These are phyloP conservation scores for Pseudotriccus pelzelni DNA, from an alignment of 2,797 vertebrate genomes.

Conservation along the genomic window DNA sequence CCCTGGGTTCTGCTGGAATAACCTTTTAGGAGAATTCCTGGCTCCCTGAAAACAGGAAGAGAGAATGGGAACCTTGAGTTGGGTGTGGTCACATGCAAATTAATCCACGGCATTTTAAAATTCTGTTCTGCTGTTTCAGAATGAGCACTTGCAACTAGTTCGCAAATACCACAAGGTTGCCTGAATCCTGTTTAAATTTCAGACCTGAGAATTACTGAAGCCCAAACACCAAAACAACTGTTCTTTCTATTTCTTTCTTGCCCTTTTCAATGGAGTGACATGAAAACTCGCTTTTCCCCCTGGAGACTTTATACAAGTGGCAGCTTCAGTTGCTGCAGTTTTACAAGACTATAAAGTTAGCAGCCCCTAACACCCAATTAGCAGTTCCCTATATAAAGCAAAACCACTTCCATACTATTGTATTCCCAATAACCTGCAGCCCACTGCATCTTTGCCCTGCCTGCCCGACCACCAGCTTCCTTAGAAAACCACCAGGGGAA, in stretches of 20 bases:
- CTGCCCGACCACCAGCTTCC: background rate
- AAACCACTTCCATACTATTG: slow-evolving; percentile 55
- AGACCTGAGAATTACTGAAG: background rate
- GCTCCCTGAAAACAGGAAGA: background rate
- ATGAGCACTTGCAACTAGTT: fast-evolving
- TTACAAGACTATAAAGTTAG: slow-evolving; percentile 74
- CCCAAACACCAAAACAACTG: background rate
- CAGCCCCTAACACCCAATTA: slow-evolving; percentile 70
- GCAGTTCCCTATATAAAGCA: slow-evolving; percentile 56
- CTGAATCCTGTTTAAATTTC: background rate
- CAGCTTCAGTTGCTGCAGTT: slow-evolving; percentile 30
- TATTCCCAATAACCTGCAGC: slow-evolving; percentile 10
- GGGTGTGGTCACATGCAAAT: background rate
- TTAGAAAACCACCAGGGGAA: background rate
- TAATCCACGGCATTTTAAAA: background rate
- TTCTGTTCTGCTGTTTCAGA: background rate
- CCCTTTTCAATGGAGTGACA: background rate
- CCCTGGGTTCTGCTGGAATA: background rate
- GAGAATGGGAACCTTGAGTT: background rate
- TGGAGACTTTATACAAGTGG: background rate
- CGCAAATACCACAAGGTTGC: background rate
- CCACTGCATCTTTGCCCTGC: background rate
- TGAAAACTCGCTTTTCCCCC: background rate
- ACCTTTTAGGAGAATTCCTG: background rate
- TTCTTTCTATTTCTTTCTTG: background rate